phyloP scores from a whole-genome alignment of 2,797 vertebrate species.

The Argentina silus region DNA sequence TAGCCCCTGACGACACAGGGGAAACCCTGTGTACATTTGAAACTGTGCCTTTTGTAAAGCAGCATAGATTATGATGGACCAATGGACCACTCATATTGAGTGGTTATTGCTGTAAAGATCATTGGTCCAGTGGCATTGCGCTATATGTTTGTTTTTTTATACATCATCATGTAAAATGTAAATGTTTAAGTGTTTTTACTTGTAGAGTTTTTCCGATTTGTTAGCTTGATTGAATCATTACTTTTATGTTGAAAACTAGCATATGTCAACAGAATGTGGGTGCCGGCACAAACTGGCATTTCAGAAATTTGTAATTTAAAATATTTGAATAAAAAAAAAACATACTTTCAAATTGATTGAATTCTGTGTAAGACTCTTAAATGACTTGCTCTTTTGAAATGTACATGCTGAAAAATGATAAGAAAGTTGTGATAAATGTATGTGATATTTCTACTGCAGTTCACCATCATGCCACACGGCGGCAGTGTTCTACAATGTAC shows the following conservation, averaged over 20 bases:
- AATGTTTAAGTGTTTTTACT: slow-evolving; percentile 29
- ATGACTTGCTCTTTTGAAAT: background rate
- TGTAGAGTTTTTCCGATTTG: slow-evolving; percentile 20
- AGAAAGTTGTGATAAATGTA: background rate
- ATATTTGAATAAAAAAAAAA: background rate
- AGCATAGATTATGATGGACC: background rate
- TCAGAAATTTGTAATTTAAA: background rate
- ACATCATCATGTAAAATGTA: slow-evolving; percentile 45
- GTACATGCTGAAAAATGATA: background rate
- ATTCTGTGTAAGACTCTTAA: background rate
- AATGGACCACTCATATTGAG: slow-evolving; percentile 59
- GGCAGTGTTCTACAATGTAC: slow-evolving; percentile 13
- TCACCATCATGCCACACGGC: slow-evolving; percentile 40
- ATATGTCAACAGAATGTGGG: background rate
- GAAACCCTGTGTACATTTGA: background rate
- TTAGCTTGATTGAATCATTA: background rate
- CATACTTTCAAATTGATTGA: no score
- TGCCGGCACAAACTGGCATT: background rate
- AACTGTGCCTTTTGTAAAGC: background rate
- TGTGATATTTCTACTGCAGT: slow-evolving; percentile 22
- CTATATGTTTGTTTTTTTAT: slow-evolving; percentile 11
- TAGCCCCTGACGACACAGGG: background rate
- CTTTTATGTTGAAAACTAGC: background rate
- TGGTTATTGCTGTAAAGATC: slow-evolving; percentile 10
- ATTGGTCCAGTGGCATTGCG: slow-evolving; percentile 8